A percentile compares a stretch with the other conserved stretches of the same genome.
These are phyloP conservation scores for Sphaerophoria taeniata DNA, from an alignment of 2,888 invertebrate genomes.

Conservation along the genomic window DNA sequence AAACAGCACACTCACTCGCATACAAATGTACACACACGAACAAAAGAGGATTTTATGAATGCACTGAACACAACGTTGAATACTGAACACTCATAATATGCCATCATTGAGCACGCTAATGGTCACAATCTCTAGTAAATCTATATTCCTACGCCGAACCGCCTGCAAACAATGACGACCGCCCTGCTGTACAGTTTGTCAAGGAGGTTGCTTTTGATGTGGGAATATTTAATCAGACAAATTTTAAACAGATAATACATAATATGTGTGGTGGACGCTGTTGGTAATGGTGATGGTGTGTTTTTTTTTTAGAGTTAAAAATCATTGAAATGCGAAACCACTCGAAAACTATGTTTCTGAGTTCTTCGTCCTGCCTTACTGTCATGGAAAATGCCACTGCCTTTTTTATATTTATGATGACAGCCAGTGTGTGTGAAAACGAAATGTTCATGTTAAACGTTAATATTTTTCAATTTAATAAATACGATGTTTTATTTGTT, in stretches of 20 bases:
- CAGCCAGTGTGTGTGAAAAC: not conserved
- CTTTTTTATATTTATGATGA: not conserved
- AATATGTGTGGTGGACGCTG: not conserved
- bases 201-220: not conserved
- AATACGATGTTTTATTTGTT: no score
- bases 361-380: not conserved
- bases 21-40: constrained; percentile 24
- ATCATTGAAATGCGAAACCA: constrained; percentile 24
- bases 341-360: not conserved
- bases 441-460: constrained; percentile 40
- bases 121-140: constrained; percentile 11
- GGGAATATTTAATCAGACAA: constrained; percentile 48
- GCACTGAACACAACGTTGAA: not conserved
- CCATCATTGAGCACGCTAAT: constrained; percentile 13
- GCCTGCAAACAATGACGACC: no score
- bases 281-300: not conserved
- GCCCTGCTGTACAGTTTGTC: no score
- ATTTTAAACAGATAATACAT: constrained; percentile 45
- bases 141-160: not conserved
- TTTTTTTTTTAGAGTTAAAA: not conserved
- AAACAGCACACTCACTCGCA: not conserved
- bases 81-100: constrained; percentile 39
- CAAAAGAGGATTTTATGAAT: no score
- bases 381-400: not conserved
- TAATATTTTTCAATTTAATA: constrained; percentile 42